These are phyloP conservation scores for Drosophila saltans DNA, from an alignment of 1,140 invertebrate genomes.

Conservation along the genomic window DNA sequence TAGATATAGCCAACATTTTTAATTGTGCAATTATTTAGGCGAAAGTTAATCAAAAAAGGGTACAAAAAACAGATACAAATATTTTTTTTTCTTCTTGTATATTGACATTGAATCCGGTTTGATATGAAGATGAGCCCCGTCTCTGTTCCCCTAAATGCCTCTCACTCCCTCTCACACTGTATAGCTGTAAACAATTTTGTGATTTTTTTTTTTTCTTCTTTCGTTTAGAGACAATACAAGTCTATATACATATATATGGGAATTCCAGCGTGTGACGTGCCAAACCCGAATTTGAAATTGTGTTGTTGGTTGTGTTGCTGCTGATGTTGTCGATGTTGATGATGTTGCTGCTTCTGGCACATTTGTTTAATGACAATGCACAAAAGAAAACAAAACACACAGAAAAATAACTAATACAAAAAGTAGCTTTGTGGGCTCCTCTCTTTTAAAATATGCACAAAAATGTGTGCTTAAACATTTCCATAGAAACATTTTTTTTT, in stretches of 20 bases:
- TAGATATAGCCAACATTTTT: constrained; percentile 57
- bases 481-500: constrained; percentile 40
- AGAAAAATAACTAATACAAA: constrained; percentile 13
- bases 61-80: constrained; percentile 39
- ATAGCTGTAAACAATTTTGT: constrained; percentile 77
- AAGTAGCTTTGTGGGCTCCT: constrained; percentile 17
- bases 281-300: constrained; percentile 56
- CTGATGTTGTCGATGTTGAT: constrained; percentile 35
- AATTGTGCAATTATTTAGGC: constrained; percentile 78
- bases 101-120: constrained; percentile 70
- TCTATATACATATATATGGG: constrained; percentile 59
- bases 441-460: constrained; percentile 52
- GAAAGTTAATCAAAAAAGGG: constrained; percentile 75
- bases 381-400: constrained; percentile 44
- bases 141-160: constrained; percentile 9
- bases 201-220: constrained; percentile 17
- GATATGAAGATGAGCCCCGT: constrained; percentile 70
- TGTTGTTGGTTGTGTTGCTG: constrained; percentile 43
- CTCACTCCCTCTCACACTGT: constrained; percentile 11
- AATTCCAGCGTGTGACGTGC: constrained; percentile 79
- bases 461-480: constrained; percentile 36
- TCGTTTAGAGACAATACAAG: constrained; percentile 38
- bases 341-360: constrained; percentile 68
- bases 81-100: constrained; percentile 36
- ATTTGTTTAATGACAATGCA: constrained; percentile 81